Percentiles rank a stretch among this genome's conserved stretches.
Evolutionary conservation across 2,797 vertebrate species (phyloP).

Genomic region (Scleropages formosus): DNA sequence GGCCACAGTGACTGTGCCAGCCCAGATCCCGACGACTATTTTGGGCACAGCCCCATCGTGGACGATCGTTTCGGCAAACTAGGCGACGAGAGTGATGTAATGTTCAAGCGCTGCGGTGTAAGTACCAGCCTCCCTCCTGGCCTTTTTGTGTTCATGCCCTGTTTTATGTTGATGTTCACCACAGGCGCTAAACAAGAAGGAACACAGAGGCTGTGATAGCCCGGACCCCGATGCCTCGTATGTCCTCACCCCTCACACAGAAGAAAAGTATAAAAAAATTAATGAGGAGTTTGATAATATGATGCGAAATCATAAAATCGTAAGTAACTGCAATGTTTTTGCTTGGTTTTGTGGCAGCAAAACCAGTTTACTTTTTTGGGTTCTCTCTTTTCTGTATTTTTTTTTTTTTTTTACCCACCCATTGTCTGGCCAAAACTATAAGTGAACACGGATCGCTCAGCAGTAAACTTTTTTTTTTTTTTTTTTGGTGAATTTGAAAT

Average conservation of each 20-base stretch:
- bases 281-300: slow-evolving; percentile 99
- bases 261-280: slow-evolving; percentile 99
- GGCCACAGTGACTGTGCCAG: slow-evolving; percentile 86
- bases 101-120: slow-evolving; percentile 84
- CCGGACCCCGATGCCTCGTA: slow-evolving; percentile 87
- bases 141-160: slow-evolving; percentile 75
- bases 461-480: slow-evolving; percentile 15
- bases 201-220: slow-evolving; percentile 94
- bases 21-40: slow-evolving; percentile 83
- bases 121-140: slow-evolving; percentile 69
- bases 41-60: slow-evolving; percentile 82
- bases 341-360: slow-evolving; percentile 35
- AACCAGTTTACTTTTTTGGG: slow-evolving; percentile 1
- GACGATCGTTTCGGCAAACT: slow-evolving; percentile 85
- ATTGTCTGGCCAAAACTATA: background rate
- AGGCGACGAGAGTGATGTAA: slow-evolving; percentile 86
- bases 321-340: slow-evolving; percentile 53
- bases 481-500: slow-evolving; percentile 18
- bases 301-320: slow-evolving; percentile 97
- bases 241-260: slow-evolving; percentile 88
- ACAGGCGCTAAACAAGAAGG: slow-evolving; percentile 97
- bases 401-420: slow-evolving; percentile 1
- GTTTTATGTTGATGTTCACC: slow-evolving; percentile 73
- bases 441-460: slow-evolving; percentile 10
- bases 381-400: slow-evolving; percentile 15